A percentile compares a stretch with the other conserved stretches of the same genome.
Conservation (phyloP, 2,888 invertebrate species). For the Drosophila picticornis region DNA sequence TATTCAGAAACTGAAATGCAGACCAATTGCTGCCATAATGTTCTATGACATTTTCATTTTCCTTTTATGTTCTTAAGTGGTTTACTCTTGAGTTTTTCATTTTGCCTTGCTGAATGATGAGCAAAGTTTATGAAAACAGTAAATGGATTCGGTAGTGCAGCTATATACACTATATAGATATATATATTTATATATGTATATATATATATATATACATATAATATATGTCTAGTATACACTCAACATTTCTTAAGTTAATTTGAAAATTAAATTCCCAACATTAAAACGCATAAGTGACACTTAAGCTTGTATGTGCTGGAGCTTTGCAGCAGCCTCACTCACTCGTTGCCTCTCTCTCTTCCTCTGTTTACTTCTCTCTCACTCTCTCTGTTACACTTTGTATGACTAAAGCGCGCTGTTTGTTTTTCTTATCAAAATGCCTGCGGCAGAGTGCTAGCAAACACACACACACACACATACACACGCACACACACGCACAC, state of each 20-base stretch:
- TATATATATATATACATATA: not conserved
- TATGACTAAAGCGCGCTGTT: conserved; percentile 62
- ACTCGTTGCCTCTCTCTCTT: not conserved
- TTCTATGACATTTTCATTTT: conserved; percentile 17
- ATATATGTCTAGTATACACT: conserved; percentile 18
- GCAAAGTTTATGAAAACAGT: conserved; percentile 43
- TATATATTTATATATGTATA: not conserved
- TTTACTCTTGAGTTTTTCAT: conserved; percentile 12
- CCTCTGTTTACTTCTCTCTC: not conserved
- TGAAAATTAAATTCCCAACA: conserved; percentile 77
- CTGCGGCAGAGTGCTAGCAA: conserved; percentile 75
- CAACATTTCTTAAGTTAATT: conserved; percentile 75
- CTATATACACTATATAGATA: not conserved
- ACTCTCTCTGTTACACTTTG: conserved; percentile 25
- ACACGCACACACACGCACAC: conserved; percentile 6
- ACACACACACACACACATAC: conserved; percentile 42
- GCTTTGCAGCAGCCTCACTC: conserved; percentile 17
- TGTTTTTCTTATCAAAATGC: conserved; percentile 80
- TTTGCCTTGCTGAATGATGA: not conserved
- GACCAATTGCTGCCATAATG: not conserved
- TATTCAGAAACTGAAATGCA: not conserved
- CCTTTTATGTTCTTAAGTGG: conserved; percentile 11
- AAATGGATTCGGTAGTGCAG: not conserved
- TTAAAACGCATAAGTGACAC: conserved; percentile 80
- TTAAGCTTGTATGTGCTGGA: conserved; percentile 60